Evolutionary conservation across 1,140 invertebrate species (phyloP), one percentile per base, ranked within the genome.

Genomic region (Subanguina moxae): DNA sequence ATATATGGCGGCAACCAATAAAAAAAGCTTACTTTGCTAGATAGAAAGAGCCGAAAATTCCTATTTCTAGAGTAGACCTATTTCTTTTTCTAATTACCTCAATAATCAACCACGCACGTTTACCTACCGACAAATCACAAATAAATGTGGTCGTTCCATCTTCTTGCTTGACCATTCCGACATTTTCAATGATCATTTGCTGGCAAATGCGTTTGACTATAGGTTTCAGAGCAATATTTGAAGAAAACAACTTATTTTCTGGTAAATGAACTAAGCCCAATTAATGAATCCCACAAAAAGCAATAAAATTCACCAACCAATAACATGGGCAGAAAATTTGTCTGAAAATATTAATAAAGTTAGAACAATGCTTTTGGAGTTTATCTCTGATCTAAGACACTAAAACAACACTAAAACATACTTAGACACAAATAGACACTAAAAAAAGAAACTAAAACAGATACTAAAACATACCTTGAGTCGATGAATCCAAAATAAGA

Each of bases 381-480:
- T 45, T 45, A 13, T 45, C n/a, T 45, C 43, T 45, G 11, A 45
- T 45, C 43, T 45, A 45, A n/a, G n/a, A 45, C 43, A 45, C n/a
- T 45, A 11, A 13, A 45, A n/a, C 11, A 45, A n/a, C 11, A 45
- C 43, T 11, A 45, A 45, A 13, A 45, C 11, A 13, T 45, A 45
- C 43, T 45, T 45, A 45, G 43, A 45, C 11, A 45, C 11, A 45
- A n/a, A 11, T 45, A 45, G 11, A n/a, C 43, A 13, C 11, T n/a
- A 45, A 45, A 45, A 45, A n/a, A 45, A 45, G n/a, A 45, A 13
- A 11, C 43, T 45, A 13, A n/a, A 11, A 13, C 43, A 45, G n/a
- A 45, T 45, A 45, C n/a, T 13, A 45, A 64, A 46, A 64, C 42
- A 62, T 64, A 19, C 62, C 58, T 43, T 23, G 7, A 46, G 62